Percentiles rank a stretch among this genome's conserved stretches.
Evolutionary conservation across 92 coral and sea anemone genomes (phyloP).

Genomic region (Micromussa lordhowensis): DNA sequence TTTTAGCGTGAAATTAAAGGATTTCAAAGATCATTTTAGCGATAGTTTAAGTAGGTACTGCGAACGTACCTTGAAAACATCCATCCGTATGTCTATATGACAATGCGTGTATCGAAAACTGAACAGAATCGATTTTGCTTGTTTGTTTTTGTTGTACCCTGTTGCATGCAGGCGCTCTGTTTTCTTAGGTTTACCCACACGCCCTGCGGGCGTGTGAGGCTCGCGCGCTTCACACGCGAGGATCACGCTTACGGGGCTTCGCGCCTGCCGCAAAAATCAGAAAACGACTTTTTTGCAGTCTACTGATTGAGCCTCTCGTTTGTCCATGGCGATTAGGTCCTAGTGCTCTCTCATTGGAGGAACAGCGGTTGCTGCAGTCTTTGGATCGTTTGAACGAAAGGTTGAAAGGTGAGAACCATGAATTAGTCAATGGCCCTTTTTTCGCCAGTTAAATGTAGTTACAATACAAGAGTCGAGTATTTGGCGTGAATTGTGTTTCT

Average conservation of each 20-base stretch:
- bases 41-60: neutral
- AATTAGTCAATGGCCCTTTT: too few relatives aligned
- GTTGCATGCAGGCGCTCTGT: too few relatives aligned
- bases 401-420: constrained; percentile 70
- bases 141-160: too few relatives aligned
- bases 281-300: too few relatives aligned
- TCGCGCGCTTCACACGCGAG: too few relatives aligned
- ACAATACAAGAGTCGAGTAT: neutral
- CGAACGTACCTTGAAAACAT: neutral
- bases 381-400: constrained; percentile 96
- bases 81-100: neutral
- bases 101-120: too few relatives aligned
- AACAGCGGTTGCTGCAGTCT: constrained; percentile 90
- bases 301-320: neutral
- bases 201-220: too few relatives aligned
- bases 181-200: too few relatives aligned
- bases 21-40: neutral
- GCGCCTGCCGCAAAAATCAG: too few relatives aligned
- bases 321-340: constrained; percentile 63
- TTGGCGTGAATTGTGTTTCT: neutral
- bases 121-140: too few relatives aligned
- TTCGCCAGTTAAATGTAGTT: too few relatives aligned
- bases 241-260: too few relatives aligned
- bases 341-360: constrained; percentile 95
- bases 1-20: neutral